Percentiles rank a stretch among this genome's conserved stretches.
Conservation (phyloP, 2,113 vertebrate genomes). For the Aegithalos caudatus region DNA sequence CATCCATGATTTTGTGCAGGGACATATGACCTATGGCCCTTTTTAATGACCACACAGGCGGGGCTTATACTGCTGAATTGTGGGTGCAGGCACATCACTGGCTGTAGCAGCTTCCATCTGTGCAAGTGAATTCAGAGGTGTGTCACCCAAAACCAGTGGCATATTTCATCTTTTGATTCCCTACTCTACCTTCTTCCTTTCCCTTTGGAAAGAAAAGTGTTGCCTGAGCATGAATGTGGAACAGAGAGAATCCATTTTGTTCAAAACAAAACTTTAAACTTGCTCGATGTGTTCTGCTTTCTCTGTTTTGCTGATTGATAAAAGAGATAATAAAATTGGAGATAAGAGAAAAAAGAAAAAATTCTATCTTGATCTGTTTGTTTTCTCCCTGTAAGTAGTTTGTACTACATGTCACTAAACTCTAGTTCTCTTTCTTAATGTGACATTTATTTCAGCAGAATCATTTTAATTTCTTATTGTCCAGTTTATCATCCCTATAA, state of each 20-base stretch:
- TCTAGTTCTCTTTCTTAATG: not conserved
- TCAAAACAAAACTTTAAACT: not conserved
- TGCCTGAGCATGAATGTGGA: not conserved
- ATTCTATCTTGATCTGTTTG: not conserved
- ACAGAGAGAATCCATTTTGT: not conserved
- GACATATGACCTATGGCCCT: not conserved
- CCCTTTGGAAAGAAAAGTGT: not conserved
- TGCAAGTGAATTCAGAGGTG: not conserved
- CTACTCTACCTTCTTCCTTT: not conserved
- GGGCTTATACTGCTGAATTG: rapidly evolving
- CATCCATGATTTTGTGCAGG: not conserved
- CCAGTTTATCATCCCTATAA: not conserved
- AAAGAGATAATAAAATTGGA: not conserved
- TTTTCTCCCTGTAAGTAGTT: not conserved
- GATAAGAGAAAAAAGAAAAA: slow-evolving; percentile 1
- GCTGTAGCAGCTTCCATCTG: not conserved
- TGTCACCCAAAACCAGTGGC: not conserved
- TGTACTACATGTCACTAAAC: not conserved
- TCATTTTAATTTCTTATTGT: not conserved
- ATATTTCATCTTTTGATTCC: not conserved
- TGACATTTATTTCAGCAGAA: not conserved
- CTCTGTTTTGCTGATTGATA: not conserved
- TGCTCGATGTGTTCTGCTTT: not conserved
- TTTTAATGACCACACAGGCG: not conserved
- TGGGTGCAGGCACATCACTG: not conserved